phyloP scores from a whole-genome alignment of 2,113 vertebrate species.

The Carassius gibelio region DNA sequence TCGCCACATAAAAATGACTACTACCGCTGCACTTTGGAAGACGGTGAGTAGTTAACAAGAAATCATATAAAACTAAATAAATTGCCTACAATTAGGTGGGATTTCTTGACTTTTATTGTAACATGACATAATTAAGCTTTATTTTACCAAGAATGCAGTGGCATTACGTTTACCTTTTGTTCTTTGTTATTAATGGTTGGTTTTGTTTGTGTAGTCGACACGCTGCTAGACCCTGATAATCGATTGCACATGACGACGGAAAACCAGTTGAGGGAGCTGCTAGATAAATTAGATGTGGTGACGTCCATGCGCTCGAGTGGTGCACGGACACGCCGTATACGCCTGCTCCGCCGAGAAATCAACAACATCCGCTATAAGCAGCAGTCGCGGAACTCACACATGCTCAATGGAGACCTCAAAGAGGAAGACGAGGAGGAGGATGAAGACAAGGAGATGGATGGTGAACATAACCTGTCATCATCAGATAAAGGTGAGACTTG shows the following conservation, averaged over 20 bases:
- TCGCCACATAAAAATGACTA: conserved; percentile 90
- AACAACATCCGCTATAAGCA: conserved; percentile 84
- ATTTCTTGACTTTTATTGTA: neutral
- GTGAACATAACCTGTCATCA: conserved; percentile 61
- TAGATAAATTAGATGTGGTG: conserved; percentile 95
- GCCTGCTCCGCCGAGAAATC: conserved; percentile 90
- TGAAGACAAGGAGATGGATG: conserved; percentile 70
- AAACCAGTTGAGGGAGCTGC: conserved; percentile 91
- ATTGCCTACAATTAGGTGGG: neutral
- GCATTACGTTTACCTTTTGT: neutral
- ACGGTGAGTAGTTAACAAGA: conserved; percentile 78
- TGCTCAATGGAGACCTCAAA: conserved; percentile 76
- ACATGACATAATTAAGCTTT: neutral
- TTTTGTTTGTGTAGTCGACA: conserved; percentile 83
- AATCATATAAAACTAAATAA: neutral
- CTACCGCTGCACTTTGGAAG: conserved; percentile 96
- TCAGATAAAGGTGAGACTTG: conserved; percentile 73
- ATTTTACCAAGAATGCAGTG: too few relatives aligned
- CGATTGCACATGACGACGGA: conserved; percentile 90
- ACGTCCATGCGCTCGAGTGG: conserved; percentile 88
- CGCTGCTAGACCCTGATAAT: conserved; percentile 89
- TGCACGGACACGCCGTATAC: conserved; percentile 87
- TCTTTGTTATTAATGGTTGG: neutral
- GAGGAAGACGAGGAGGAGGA: conserved; percentile 63
- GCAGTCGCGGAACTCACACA: conserved; percentile 79